Evolutionary conservation across 1,140 invertebrate species (phyloP), one percentile per base, ranked within the genome.

Genomic region (Orius insidiosus): DNA sequence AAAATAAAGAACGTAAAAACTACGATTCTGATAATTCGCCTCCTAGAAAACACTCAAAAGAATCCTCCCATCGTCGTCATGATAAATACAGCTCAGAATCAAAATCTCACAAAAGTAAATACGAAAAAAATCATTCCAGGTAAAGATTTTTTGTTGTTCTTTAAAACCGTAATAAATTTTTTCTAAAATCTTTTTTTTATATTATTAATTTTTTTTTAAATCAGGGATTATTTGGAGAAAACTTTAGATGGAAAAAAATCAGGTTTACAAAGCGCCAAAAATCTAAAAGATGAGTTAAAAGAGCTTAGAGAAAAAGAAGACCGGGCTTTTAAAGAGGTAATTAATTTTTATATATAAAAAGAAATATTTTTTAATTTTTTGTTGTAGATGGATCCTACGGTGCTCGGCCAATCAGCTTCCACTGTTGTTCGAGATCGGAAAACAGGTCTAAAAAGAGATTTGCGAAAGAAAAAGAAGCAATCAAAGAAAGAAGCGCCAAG

Each of bases 171-270:
- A n/a, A n/a, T n/a, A n/a, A n/a, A n/a, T n/a, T n/a, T n/a, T n/a
- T n/a, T n/a, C n/a, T n/a, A 14, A 14, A 14, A 16, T 14, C 36
- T 37, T 4, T 37, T 37, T 6, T 14, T 24, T 24, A 4, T 4
- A 5, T 15, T 6, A 16, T 32, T 32, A 11, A 31, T 30, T 45
- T 45, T 32, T 45, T 10, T 45, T 14, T n/a, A n/a, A n/a, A n/a
- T 35, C 9, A 33, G 15, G 14, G 42, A 36, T 0, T 64, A 63
- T 50, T 56, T 60, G 57, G 61, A 60, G 11, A 75, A 72, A 58
- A 84, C 82, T 1, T 59, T 86, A 13, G 78, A 81, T 58, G 84
- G 84, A 0, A 84, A 81, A 60, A 75, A 60, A 49, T 85, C 88
- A 6, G 89, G 89, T 0, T 59, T 94, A n/a, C 85, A 88, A 60